phyloP scores from a whole-genome alignment of 2,113 vertebrate genomes.

The Corythaixoides concolor region DNA sequence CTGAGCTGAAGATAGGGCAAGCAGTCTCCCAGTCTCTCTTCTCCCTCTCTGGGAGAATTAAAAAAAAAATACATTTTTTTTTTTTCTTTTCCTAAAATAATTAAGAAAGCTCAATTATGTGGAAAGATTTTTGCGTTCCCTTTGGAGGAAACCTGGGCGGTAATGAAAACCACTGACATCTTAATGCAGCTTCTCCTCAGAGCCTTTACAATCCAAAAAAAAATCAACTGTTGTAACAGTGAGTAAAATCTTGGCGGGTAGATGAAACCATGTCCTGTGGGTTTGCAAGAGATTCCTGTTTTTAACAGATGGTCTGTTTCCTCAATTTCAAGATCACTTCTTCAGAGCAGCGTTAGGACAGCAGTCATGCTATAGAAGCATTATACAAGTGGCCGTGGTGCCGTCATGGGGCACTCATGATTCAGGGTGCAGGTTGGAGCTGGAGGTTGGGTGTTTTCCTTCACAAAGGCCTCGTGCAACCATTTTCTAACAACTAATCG shows the following conservation, averaged over 20 bases:
- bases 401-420: not conserved
- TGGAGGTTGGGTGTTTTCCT: not conserved
- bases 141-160: not conserved
- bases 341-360: not conserved
- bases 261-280: not conserved
- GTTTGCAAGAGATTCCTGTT: not conserved
- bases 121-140: not conserved
- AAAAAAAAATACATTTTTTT: not conserved
- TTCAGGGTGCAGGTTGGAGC: not conserved
- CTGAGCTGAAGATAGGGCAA: not conserved
- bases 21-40: not conserved
- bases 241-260: not conserved
- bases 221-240: not conserved
- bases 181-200: constrained; percentile 7
- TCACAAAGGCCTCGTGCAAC: accelerated
- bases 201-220: not conserved
- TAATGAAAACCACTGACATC: constrained; percentile 39
- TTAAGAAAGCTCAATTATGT: constrained; percentile 20
- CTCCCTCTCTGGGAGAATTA: not conserved
- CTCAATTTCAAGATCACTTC: not conserved
- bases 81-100: constrained; percentile 10
- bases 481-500: not conserved
- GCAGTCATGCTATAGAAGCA: not conserved
- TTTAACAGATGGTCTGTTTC: not conserved
- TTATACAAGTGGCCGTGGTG: not conserved